phyloP scores from a whole-genome alignment of 1,140 invertebrate species.

The Habropoda laboriosa region DNA sequence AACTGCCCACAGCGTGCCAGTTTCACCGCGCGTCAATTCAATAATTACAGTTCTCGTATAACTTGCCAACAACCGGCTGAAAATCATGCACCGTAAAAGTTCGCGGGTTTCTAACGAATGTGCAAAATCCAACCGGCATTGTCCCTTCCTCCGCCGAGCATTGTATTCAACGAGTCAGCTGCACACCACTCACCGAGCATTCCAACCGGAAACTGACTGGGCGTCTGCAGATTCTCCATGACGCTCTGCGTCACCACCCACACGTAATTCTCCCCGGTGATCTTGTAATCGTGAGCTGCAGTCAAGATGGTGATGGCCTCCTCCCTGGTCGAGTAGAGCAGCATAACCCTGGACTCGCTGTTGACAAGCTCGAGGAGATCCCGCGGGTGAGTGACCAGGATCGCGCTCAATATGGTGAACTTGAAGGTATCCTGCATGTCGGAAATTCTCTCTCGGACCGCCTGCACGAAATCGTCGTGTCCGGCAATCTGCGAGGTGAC shows the following conservation, averaged over 20 bases:
- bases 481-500: constrained; percentile 96
- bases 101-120: too few relatives aligned
- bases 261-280: constrained; percentile 97
- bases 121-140: too few relatives aligned
- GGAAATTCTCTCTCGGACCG: constrained; percentile 92
- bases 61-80: too few relatives aligned
- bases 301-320: constrained; percentile 93
- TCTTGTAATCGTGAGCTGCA: constrained; percentile 90
- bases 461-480: constrained; percentile 96
- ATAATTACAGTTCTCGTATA: too few relatives aligned
- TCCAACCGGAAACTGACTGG: constrained; percentile 93
- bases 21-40: too few relatives aligned
- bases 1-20: too few relatives aligned
- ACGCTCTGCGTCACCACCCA: constrained; percentile 99
- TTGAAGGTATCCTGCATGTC: constrained; percentile 94
- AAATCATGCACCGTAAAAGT: too few relatives aligned
- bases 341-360: constrained; percentile 95
- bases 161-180: background rate
- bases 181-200: constrained; percentile 91
- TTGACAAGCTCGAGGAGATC: constrained; percentile 90
- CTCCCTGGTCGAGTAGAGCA: constrained; percentile 94
- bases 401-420: constrained; percentile 92
- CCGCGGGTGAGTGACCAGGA: constrained; percentile 87
- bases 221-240: constrained; percentile 89
- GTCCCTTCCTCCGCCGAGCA: too few relatives aligned